Conservation (phyloP, 2,888 invertebrate species). For the Polietes domitor region DNA sequence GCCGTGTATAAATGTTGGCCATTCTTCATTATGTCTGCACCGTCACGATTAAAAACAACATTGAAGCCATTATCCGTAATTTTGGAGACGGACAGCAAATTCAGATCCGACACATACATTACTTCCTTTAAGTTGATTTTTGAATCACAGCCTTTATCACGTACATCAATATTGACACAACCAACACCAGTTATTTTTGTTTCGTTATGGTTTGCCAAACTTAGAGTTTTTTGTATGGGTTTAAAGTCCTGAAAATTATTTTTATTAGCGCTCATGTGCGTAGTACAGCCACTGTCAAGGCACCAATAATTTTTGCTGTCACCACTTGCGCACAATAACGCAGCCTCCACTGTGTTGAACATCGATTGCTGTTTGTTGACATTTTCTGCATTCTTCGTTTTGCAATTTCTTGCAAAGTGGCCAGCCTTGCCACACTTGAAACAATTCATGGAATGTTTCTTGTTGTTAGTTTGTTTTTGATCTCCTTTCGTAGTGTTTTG, state of each 20-base stretch:
- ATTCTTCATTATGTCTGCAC: no score
- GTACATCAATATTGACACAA: constrained; percentile 62
- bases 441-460: neutral
- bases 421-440: constrained; percentile 5
- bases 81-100: no score
- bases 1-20: constrained; percentile 13
- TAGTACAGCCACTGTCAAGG: constrained; percentile 46
- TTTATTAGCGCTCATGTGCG: no score
- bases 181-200: constrained; percentile 57
- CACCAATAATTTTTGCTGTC: constrained; percentile 28
- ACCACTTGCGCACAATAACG: constrained; percentile 29
- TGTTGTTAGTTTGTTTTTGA: neutral
- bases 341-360: constrained; percentile 29
- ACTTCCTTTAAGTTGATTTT: constrained; percentile 58
- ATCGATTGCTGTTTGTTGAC: constrained; percentile 24
- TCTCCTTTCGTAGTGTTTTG: neutral
- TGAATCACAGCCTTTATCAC: constrained; percentile 28
- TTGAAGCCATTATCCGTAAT: no score
- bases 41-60: no score
- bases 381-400: neutral
- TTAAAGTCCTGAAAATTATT: no score
- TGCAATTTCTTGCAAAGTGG: constrained; percentile 53
- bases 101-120: constrained; percentile 50
- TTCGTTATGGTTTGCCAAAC: constrained; percentile 57
- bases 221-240: constrained; percentile 46